Evolutionary conservation across 2,113 vertebrate genomes (phyloP).

Genomic region (Anoplopoma fimbria): DNA sequence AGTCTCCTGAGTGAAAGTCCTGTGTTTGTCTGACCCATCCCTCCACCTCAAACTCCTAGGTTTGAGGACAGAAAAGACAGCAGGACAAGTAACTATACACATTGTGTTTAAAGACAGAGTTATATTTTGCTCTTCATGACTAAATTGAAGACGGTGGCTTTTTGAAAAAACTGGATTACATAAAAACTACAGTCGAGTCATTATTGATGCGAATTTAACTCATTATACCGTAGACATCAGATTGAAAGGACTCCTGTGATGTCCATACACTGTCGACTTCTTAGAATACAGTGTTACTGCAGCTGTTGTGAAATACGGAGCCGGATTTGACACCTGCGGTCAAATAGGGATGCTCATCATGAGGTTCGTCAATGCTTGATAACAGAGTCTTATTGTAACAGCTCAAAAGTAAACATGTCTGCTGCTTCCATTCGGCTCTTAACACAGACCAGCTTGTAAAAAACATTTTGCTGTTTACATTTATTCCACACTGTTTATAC

Average conservation of each 20-base stretch:
- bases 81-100: not conserved
- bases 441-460: conserved; percentile 25
- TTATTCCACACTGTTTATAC: not conserved
- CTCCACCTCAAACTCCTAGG: too few relatives aligned
- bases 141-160: not conserved
- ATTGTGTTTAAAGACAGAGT: not conserved
- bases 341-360: conserved; percentile 54
- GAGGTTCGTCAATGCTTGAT: conserved; percentile 36
- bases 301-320: conserved; percentile 45
- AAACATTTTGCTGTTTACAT: not conserved
- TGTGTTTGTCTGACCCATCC: not conserved
- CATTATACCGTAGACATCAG: not conserved
- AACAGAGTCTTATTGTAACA: conserved; percentile 60
- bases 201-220: conserved; percentile 8
- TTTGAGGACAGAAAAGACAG: not conserved
- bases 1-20: not conserved
- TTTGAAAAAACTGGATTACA: not conserved
- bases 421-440: conserved; percentile 18
- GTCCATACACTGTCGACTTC: conserved; percentile 18
- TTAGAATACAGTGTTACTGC: conserved; percentile 18
- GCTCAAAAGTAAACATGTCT: conserved; percentile 23
- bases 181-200: conserved; percentile 35
- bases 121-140: not conserved
- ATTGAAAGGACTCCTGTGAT: conserved; percentile 18
- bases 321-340: conserved; percentile 47